Conservation (phyloP, 2,113 vertebrate genomes). For the Tapirus terrestris region DNA sequence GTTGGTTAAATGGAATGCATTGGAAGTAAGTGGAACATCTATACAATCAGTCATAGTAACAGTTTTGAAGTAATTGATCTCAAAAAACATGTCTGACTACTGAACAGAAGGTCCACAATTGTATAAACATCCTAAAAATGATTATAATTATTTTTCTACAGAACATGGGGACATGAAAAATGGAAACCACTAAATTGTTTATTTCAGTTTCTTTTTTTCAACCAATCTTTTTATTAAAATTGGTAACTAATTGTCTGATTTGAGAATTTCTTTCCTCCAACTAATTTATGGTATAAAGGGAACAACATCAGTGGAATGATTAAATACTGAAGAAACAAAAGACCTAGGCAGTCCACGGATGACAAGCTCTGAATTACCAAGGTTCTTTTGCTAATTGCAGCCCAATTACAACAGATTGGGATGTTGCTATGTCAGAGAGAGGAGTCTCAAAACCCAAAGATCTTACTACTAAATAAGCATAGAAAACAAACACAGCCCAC, state of each 20-base stretch:
- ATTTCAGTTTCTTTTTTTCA: slow-evolving; percentile 17
- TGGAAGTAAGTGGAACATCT: neutral
- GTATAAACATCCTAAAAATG: slow-evolving; percentile 14
- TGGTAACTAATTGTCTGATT: slow-evolving; percentile 44
- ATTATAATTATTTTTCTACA: slow-evolving; percentile 61
- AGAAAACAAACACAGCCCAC: neutral
- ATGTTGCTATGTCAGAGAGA: neutral
- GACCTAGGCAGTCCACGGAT: neutral
- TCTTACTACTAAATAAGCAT: neutral
- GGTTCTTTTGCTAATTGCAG: neutral
- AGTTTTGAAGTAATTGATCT: slow-evolving; percentile 12
- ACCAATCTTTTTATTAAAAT: slow-evolving; percentile 30
- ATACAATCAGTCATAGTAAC: slow-evolving; percentile 5
- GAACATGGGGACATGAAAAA: slow-evolving; percentile 36
- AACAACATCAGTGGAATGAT: slow-evolving; percentile 3
- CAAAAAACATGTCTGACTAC: neutral
- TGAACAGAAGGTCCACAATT: slow-evolving; percentile 52
- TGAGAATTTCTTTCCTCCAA: slow-evolving; percentile 33
- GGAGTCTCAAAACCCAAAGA: neutral
- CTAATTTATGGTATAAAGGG: slow-evolving; percentile 35
- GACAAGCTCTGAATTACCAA: neutral
- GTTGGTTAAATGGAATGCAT: neutral
- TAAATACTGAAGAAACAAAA: slow-evolving; percentile 54
- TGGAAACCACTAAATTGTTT: slow-evolving; percentile 52
- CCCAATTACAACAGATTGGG: neutral